Evolutionary conservation across 2,888 invertebrate species (phyloP), one percentile per base, ranked within the genome.

Genomic region (Julus scanicus): DNA sequence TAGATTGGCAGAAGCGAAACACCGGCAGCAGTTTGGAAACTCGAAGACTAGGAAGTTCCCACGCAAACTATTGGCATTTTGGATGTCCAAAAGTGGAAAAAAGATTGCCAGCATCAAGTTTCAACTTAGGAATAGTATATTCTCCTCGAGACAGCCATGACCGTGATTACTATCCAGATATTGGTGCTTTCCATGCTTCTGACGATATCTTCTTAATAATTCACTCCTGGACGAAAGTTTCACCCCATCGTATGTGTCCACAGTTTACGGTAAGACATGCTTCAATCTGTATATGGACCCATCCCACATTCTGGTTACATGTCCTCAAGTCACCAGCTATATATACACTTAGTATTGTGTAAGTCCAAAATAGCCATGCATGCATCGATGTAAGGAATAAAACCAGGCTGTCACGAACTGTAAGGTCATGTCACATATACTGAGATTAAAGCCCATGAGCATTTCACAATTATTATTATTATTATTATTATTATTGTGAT

Each of bases 41-140:
- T 9, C 37, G 13, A 80, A 29, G 80, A 80, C 80, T 29, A 80
- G 80, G 80, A 80, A 80, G 80, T 80, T 80, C 80, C 80, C 80
- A 80, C 80, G 80, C 80, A 80, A 80, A 37, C 37, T 37, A 80
- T 80, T 80, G 80, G 80, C 37, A 80, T 80, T 53, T 80, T 37
- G 80, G 37, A 13, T 6, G 11, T 20, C 37, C 80, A 4, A n/a
- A 13, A 80, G 37, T 8, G 6, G 11, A 37, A 37, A 80, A 63
- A 20, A 44, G 44, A 5, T 44, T 44, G 3, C n/a, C 48, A 8
- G 48, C 48, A 48, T 15, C 53, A 9, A 53, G 15, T 44, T 44
- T 20, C 80, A 37, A 8, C 37, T 37, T 37, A 13, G 80, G 80
- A 80, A 80, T 80, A 80, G 63, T 63, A n/a, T 17, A n/a, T 20